These are phyloP conservation scores for Neomicropteryx cornuta DNA, from an alignment of 1,140 invertebrate species.

Conservation along the genomic window DNA sequence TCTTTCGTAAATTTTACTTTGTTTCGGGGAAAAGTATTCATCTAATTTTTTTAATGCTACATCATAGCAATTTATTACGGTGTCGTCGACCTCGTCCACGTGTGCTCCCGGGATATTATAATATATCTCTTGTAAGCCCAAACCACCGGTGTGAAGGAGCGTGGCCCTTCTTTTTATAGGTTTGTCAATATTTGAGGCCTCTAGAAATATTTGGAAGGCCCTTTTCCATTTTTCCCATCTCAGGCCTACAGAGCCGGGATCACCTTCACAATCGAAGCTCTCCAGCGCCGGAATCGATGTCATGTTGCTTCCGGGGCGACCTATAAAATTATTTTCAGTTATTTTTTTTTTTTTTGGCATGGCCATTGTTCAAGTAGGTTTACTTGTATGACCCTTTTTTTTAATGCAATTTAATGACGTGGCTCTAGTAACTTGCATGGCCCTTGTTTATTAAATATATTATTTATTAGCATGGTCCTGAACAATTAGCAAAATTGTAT, in stretches of 20 bases:
- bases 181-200: slow-evolving; percentile 10
- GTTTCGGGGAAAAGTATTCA: slow-evolving; percentile 5
- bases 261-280: slow-evolving; percentile 18
- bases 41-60: slow-evolving; percentile 11
- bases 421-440: no score
- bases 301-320: slow-evolving; percentile 10
- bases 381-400: no score
- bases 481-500: no score
- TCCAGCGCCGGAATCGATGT: slow-evolving; percentile 15
- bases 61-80: slow-evolving; percentile 7
- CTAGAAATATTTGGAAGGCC: slow-evolving; percentile 16
- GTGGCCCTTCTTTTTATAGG: slow-evolving; percentile 12
- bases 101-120: slow-evolving; percentile 13
- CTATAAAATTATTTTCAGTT: no score
- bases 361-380: no score
- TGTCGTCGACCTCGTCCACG: slow-evolving; percentile 1
- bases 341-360: no score
- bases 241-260: slow-evolving; percentile 15
- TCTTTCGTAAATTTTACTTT: slow-evolving; percentile 14
- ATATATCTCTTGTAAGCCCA: slow-evolving; percentile 13
- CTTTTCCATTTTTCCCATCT: slow-evolving; percentile 19
- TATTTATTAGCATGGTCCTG: no score
- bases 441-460: no score
- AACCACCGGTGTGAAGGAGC: slow-evolving; percentile 13
- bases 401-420: no score